These are phyloP conservation scores for Cerceris ruficornis DNA, from an alignment of 2,888 invertebrate species.

Conservation along the genomic window DNA sequence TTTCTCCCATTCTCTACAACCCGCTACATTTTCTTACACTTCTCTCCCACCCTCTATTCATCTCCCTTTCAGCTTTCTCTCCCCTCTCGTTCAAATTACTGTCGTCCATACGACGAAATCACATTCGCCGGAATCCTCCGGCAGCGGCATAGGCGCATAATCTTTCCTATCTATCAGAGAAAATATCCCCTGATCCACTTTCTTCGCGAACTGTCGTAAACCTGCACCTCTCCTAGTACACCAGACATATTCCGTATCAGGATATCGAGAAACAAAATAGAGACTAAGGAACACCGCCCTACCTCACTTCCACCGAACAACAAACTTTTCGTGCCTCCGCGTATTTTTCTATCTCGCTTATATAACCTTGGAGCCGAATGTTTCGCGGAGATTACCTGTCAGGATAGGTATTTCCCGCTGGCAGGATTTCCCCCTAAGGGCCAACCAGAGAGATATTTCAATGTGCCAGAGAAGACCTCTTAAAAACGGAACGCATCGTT, in stretches of 20 bases:
- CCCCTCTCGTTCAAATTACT: neutral
- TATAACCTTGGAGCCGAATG: constrained; percentile 55
- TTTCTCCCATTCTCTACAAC: too few species aligned
- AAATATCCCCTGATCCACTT: constrained; percentile 54
- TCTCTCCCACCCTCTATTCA: too few species aligned
- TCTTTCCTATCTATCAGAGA: constrained; percentile 11
- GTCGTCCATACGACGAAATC: constrained; percentile 11
- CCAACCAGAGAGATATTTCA: constrained; percentile 38
- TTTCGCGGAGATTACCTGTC: constrained; percentile 63
- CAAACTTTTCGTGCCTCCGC: constrained; percentile 49
- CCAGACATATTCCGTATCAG: constrained; percentile 43
- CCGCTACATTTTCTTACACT: too few species aligned
- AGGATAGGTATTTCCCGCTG: constrained; percentile 57
- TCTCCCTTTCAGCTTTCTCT: too few species aligned
- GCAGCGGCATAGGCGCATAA: constrained; percentile 12
- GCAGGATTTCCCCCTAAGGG: constrained; percentile 46
- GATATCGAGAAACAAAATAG: constrained; percentile 48
- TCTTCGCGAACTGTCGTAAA: constrained; percentile 56
- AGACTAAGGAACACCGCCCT: constrained; percentile 7
- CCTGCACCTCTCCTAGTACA: constrained; percentile 23
- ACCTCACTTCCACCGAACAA: constrained; percentile 26
- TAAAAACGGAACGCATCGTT: constrained; percentile 37
- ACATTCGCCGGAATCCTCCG: neutral
- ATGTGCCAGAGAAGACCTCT: constrained; percentile 23
- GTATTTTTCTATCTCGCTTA: constrained; percentile 52